Evolutionary conservation across 2,113 vertebrate species (phyloP).

Genomic region (Chelonoidis abingdonii): DNA sequence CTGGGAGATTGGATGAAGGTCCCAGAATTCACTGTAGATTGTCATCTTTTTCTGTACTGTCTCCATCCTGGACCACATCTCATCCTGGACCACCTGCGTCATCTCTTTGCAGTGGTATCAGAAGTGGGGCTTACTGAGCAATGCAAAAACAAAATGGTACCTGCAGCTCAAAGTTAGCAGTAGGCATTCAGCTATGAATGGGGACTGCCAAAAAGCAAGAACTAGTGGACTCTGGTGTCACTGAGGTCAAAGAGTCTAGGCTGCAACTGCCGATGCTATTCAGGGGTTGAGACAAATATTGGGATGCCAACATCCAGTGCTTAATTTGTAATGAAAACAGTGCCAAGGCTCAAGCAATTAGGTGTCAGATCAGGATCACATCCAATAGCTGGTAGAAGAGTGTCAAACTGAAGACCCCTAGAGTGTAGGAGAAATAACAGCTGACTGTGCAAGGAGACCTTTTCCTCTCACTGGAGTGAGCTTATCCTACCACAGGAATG

Average conservation of each 20-base stretch:
- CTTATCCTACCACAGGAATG: not conserved
- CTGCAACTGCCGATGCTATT: slow-evolving; percentile 47
- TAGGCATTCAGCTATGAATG: not conserved
- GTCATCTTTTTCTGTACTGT: fast-evolving
- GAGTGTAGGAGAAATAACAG: slow-evolving; percentile 10
- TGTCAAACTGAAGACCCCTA: not conserved
- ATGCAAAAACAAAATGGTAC: not conserved
- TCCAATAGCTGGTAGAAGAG: fast-evolving
- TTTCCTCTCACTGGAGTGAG: slow-evolving; percentile 2
- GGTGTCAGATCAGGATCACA: not conserved
- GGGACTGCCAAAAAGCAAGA: not conserved
- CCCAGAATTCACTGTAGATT: not conserved
- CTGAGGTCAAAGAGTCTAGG: not conserved
- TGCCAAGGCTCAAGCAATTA: no score
- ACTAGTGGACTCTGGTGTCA: not conserved
- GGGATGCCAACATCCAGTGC: not conserved
- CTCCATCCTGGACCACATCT: fast-evolving
- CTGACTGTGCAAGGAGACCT: slow-evolving; percentile 11
- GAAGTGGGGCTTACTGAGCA: not conserved
- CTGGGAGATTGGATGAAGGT: not conserved
- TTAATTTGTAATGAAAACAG: no score
- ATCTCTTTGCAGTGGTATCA: not conserved
- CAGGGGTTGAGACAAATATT: slow-evolving; percentile 19
- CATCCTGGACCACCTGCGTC: not conserved
- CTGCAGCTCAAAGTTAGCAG: not conserved